Percentiles rank a stretch among this genome's conserved stretches.
phyloP scores from a whole-genome alignment of 1,140 invertebrate species.

The Stegodyphus mimosarum region DNA sequence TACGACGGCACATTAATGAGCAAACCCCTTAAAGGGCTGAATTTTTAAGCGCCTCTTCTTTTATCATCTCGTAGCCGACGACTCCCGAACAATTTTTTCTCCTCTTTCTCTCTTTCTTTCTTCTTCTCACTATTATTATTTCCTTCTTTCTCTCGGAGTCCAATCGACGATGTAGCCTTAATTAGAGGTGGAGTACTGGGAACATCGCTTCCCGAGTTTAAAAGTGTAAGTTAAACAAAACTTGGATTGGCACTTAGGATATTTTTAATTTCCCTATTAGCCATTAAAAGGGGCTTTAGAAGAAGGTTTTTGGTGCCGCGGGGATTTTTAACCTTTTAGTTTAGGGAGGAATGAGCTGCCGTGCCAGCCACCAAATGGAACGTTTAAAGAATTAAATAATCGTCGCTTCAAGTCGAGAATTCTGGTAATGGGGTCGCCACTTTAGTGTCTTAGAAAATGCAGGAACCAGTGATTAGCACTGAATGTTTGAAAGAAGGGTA shows the following conservation, averaged over 20 bases:
- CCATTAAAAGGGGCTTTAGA: conserved; percentile 41
- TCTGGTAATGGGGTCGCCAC: conserved; percentile 10
- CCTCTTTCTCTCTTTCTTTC: not conserved
- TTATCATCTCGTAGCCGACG: too few relatives aligned
- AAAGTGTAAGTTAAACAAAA: conserved; percentile 60
- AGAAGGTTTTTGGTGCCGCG: conserved; percentile 54
- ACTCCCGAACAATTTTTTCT: not conserved
- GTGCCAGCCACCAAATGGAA: conserved; percentile 17
- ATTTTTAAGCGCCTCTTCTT: not conserved
- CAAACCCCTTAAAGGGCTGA: conserved; percentile 7
- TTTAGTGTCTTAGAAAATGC: not conserved
- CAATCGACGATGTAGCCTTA: not conserved
- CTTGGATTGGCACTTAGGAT: conserved; percentile 60
- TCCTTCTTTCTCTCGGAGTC: not conserved
- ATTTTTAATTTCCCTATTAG: conserved; percentile 58
- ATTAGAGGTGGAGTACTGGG: conserved; percentile 17
- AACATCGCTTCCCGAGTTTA: conserved; percentile 35
- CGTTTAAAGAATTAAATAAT: conserved; percentile 59
- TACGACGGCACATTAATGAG: conserved; percentile 21
- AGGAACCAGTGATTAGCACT: too few relatives aligned
- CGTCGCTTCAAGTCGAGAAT: conserved; percentile 10
- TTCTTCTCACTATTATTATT: not conserved
- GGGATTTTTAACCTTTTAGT: conserved; percentile 61
- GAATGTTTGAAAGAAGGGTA: too few relatives aligned
- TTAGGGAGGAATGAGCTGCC: not conserved